phyloP scores from a whole-genome alignment of 1,140 invertebrate species.

The Coenobita brevimanus region DNA sequence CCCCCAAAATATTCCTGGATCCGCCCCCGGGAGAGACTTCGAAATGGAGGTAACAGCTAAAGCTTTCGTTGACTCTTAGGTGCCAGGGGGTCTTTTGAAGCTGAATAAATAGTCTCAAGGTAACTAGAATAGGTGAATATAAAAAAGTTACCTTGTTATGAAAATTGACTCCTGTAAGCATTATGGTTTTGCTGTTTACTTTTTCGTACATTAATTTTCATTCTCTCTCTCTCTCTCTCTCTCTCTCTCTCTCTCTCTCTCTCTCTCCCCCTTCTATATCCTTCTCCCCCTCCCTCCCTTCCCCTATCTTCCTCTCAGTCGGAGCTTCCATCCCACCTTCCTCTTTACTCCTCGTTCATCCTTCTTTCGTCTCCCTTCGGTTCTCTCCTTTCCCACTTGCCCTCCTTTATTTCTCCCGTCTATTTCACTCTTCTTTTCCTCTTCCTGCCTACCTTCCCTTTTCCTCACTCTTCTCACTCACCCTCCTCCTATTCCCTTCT shows the following conservation, averaged over 20 bases:
- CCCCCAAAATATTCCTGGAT: too few relatives aligned
- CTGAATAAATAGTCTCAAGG: too few relatives aligned
- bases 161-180: too few relatives aligned
- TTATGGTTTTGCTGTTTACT: too few relatives aligned
- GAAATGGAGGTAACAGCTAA: too few relatives aligned
- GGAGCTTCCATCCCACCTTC: neutral
- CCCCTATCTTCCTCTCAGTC: neutral
- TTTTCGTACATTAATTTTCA: neutral
- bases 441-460: neutral
- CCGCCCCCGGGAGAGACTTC: too few relatives aligned
- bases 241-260: constrained; percentile 15
- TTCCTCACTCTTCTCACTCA: neutral
- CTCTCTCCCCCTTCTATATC: neutral
- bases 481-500: neutral
- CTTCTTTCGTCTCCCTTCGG: neutral
- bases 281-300: neutral
- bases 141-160: too few relatives aligned
- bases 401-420: neutral
- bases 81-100: too few relatives aligned
- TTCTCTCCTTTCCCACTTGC: neutral
- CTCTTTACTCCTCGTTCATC: neutral
- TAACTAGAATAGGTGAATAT: too few relatives aligned
- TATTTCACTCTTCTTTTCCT: neutral
- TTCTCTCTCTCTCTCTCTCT: constrained; percentile 33
- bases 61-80: too few relatives aligned